Base-by-base conservation (phyloP, 1,140 invertebrate genomes). In the Diorhabda elongata region DNA sequence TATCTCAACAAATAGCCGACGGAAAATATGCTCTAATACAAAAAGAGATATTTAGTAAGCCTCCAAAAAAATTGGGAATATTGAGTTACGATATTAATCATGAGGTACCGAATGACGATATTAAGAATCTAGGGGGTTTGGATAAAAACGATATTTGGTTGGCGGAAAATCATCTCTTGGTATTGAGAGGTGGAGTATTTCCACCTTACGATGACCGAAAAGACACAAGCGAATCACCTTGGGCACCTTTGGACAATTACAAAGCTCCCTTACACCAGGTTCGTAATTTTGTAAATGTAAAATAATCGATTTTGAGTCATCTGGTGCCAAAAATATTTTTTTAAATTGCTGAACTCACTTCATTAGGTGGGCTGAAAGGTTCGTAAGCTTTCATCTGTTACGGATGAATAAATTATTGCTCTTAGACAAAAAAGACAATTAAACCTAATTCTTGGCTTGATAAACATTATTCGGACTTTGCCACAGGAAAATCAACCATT, bases 1-100 rank as follows among this genome's bases (percentile, higher is more conserved):
- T 94, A 43, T 88, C 91, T 0, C 91, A 94, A 80, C 92, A 94
- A 82, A 91, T 94, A 62, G 89, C 91, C 58, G 92, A 94, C 76
- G 93, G 92, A 6, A 95, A 94, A 82, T 96, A 96, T 78, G 93
- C 92, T 2, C 82, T 95, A 0, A 93, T 96, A 70, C 92, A 95
- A 75, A 90, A 91, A 77, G 93, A 95, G 81, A 85, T 95, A 61
- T 92, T 92, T 76, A 76, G 85, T 0, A 85, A 86, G 5, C 81
- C 83, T 5, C 86, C 89, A 2, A 87, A 90, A 76, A 82, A 91
- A 58, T 92, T 92, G 0, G 93, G 93, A 1, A 88, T 95, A 11
- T 83, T 95, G 4, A 94, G 91, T 75, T 95, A 95, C 76, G 84
- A 87, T 9, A 81, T 85, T 0, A 93, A 94, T 76, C 84, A 89